Evolutionary conservation across 1,140 invertebrate species (phyloP).

Genomic region (Dolichoris vasculosae): DNA sequence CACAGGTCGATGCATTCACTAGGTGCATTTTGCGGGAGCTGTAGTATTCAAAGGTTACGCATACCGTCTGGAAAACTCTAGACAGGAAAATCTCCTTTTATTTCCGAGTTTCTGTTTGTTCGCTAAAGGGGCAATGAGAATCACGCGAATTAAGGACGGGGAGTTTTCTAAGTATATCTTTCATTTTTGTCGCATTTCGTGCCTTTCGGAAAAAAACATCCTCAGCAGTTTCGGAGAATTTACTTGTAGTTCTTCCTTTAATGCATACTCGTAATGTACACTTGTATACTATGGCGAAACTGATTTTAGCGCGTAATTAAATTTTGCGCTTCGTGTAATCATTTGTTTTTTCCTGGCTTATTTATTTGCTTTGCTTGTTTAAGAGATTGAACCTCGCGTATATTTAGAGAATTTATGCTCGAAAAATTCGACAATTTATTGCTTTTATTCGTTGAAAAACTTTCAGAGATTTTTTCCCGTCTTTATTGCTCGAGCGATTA

Average conservation of each 20-base stretch:
- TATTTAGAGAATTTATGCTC: background rate
- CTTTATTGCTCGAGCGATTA: background rate
- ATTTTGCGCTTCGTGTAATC: background rate
- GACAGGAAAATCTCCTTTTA: background rate
- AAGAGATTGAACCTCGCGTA: background rate
- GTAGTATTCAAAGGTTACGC: background rate
- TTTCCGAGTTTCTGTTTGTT: background rate
- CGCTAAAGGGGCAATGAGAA: background rate
- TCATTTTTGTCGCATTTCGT: background rate
- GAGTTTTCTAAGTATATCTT: background rate
- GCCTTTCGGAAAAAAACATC: background rate
- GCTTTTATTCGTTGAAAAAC: background rate
- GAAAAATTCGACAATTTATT: background rate
- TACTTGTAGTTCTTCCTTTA: background rate
- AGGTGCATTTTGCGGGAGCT: background rate
- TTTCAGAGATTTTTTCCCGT: too few relatives aligned
- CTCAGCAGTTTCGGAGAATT: background rate
- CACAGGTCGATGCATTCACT: conserved; percentile 20
- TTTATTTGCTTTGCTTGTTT: background rate
- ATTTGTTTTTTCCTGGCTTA: background rate
- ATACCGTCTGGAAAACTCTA: background rate
- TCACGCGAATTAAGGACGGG: background rate
- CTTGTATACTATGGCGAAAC: background rate
- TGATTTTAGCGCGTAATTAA: conserved; percentile 8
- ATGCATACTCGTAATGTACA: background rate